A percentile compares a stretch with the other conserved stretches of the same genome.
Conservation (phyloP, 2,888 invertebrate species). For the Dasysyrphus albostriatus region DNA sequence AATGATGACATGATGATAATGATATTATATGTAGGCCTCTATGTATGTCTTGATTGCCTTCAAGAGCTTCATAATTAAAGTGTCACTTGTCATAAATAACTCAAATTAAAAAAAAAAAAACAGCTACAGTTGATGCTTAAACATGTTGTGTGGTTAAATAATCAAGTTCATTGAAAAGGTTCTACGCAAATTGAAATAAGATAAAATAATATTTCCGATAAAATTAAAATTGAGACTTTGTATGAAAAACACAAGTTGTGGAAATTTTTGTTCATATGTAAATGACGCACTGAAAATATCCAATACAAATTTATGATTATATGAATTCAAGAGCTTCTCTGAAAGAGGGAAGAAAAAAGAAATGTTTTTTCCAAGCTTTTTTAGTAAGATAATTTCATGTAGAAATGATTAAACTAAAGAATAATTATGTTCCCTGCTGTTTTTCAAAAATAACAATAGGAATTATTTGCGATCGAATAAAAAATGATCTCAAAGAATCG, state of each 20-base stretch:
- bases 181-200: neutral
- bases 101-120: neutral
- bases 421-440: too few species aligned
- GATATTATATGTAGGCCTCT: too few species aligned
- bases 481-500: too few species aligned
- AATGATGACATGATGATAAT: constrained; percentile 5
- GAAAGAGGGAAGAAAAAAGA: too few species aligned
- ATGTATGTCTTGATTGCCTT: constrained; percentile 7
- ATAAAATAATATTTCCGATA: constrained; percentile 1
- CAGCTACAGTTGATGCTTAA: neutral
- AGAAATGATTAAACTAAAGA: too few species aligned
- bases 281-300: neutral
- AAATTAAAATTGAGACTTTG: neutral
- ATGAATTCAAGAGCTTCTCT: too few species aligned
- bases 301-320: too few species aligned
- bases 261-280: neutral
- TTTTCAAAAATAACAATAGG: too few species aligned
- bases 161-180: constrained; percentile 15
- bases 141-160: neutral
- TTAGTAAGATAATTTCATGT: too few species aligned
- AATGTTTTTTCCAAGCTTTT: too few species aligned
- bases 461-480: too few species aligned
- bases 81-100: constrained; percentile 15
- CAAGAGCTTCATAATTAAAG: constrained; percentile 9
- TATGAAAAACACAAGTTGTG: neutral